Percentiles rank a stretch among this genome's conserved stretches.
Conservation (phyloP, 2,113 vertebrate genomes). For the Pseudorectes ferrugineus region DNA sequence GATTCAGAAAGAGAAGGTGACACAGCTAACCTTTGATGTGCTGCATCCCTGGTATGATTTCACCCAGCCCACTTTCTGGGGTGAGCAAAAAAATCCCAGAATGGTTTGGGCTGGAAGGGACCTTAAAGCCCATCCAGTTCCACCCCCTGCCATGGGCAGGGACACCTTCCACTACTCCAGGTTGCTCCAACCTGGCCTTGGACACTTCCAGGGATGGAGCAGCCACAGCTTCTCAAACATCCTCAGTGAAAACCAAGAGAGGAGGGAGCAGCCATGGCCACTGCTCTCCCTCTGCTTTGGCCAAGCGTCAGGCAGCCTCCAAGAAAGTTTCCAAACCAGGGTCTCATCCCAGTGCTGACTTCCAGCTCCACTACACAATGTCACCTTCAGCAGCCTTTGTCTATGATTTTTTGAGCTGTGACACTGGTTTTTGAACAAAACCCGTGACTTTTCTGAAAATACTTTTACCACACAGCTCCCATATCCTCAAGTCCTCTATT, state of each 20-base stretch:
- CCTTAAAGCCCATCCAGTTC: background rate
- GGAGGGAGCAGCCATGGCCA: background rate
- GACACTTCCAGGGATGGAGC: background rate
- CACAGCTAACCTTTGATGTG: background rate
- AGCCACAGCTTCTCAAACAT: background rate
- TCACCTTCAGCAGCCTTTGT: background rate
- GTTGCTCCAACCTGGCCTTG: background rate
- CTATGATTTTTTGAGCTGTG: background rate
- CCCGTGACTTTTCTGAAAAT: background rate
- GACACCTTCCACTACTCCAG: background rate
- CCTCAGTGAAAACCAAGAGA: background rate
- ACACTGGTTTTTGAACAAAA: background rate
- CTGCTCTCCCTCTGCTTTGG: background rate
- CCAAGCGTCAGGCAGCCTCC: background rate
- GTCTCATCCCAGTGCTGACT: background rate
- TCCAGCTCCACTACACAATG: background rate
- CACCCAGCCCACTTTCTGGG: background rate
- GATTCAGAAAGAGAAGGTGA: background rate
- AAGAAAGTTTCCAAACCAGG: background rate
- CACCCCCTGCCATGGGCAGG: background rate
- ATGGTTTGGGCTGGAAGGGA: background rate
- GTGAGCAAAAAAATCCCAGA: background rate
- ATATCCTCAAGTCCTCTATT: background rate
- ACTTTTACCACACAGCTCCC: background rate
- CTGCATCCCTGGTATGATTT: background rate